phyloP scores from a whole-genome alignment of 2,888 invertebrate species.

The Athrips mouffetella region DNA sequence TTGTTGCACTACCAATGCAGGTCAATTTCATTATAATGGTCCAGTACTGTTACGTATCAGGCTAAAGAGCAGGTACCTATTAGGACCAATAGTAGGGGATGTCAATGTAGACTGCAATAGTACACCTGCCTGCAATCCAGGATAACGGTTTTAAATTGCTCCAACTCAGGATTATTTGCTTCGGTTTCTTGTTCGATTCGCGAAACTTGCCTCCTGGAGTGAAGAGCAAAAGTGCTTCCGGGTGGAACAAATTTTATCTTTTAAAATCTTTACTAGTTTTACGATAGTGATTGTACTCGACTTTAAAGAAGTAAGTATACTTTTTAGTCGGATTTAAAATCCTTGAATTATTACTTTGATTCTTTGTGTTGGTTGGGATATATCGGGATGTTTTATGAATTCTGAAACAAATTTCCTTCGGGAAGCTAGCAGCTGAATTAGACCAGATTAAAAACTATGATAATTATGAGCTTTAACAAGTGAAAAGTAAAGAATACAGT shows the following conservation, averaged over 20 bases:
- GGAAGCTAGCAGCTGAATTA: no score
- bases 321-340: not conserved
- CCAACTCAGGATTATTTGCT: conserved; percentile 22
- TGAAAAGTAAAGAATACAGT: no score
- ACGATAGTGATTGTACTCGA: not conserved
- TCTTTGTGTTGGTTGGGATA: no score
- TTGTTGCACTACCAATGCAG: no score
- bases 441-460: no score
- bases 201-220: conserved; percentile 6
- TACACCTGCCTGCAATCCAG: conserved; percentile 29
- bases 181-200: conserved; percentile 14
- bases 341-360: no score
- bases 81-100: conserved; percentile 26
- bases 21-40: no score
- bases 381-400: no score
- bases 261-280: not conserved
- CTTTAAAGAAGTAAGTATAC: not conserved
- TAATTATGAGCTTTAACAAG: no score
- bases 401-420: no score
- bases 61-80: no score
- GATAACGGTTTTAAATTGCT: conserved; percentile 30
- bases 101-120: conserved; percentile 14
- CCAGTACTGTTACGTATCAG: no score
- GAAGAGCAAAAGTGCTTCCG: conserved; percentile 1
- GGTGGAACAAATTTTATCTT: not conserved